Percentiles rank a stretch among this genome's conserved stretches.
Evolutionary conservation across 2,113 vertebrate species (phyloP).

Genomic region (Corapipo altera): DNA sequence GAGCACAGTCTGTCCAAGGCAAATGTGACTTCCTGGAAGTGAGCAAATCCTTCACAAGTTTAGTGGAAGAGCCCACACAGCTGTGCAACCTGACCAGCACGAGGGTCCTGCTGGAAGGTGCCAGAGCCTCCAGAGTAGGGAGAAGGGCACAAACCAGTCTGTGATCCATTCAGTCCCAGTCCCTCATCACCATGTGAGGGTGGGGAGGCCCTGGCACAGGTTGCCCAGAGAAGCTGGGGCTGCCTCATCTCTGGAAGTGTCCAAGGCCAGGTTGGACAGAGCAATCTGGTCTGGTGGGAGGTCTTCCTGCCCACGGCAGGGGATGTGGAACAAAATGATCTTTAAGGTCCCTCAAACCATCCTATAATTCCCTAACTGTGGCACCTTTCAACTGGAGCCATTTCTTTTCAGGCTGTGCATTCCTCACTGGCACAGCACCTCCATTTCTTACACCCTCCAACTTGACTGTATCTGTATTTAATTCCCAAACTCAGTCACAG

Average conservation of each 20-base stretch:
- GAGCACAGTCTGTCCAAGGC: background rate
- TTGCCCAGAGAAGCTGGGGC: background rate
- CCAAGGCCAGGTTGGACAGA: background rate
- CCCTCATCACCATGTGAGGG: background rate
- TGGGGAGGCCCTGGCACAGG: background rate
- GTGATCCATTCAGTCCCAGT: background rate
- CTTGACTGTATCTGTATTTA: background rate
- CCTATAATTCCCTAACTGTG: background rate
- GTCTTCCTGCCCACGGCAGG: background rate
- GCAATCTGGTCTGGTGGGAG: background rate
- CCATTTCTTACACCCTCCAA: background rate
- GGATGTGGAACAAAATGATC: background rate
- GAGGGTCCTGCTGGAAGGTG: background rate
- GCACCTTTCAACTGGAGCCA: background rate
- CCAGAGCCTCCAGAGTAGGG: background rate
- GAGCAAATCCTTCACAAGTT: background rate
- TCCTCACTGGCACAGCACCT: background rate
- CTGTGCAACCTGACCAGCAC: fast-evolving
- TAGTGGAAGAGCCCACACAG: background rate
- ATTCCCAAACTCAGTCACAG: background rate
- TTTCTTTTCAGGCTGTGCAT: background rate
- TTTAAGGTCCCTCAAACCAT: background rate
- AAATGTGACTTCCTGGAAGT: background rate
- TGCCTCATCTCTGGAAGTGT: background rate
- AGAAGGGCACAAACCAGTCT: background rate